Base-by-base conservation (phyloP, 2,888 invertebrate species). In the Lithophane socia region DNA sequence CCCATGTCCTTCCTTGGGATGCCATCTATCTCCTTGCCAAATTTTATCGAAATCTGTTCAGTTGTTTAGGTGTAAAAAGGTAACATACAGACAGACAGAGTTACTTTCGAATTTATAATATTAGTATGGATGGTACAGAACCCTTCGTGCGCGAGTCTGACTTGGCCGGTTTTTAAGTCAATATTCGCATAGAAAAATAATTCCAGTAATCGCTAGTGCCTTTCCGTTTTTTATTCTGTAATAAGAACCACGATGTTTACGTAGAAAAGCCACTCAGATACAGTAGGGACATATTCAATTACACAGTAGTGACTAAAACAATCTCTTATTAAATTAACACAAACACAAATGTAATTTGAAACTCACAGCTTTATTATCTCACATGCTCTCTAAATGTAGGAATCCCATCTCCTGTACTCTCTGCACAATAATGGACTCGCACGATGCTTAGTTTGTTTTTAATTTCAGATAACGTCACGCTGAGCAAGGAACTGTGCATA, bases 381-480 rank as follows among this genome's bases (percentile, higher is more conserved):
- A 78, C 56, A 75, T 64, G n/a, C 65, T 73, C 52, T 44, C 47
- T 76, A 65, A 78, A 71, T 72, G 63, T 61, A 60, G 64, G 70
- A 60, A 58, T 77, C 44, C 24, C 54, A 54, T 75, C 74, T 75
- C 52, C 52, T 67, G 70, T 75, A 67, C 75, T 60, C 74, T 80
- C 67, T 65, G 44, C 49, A 76, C 77, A 78, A 76, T 86, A 84
- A 86, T 73, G 67, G 67, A 64, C 77, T 68, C 75, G 66, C 75
- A 79, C 79, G 82, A 79, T 79, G 56, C 77, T 73, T 71, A 87
- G 85, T 82, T 86, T 86, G 73, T 85, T 87, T 86, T 86, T 86
- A 87, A 86, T 87, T 86, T 86, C 52, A 86, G 86, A 86, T 86
- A 86, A 87, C 86, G 87, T 87, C 85, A 77, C n/a, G 70, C 71